Percentiles rank a stretch among this genome's conserved stretches.
Conservation (phyloP, 1,140 invertebrate species). For the Aphelenchoides besseyi region DNA sequence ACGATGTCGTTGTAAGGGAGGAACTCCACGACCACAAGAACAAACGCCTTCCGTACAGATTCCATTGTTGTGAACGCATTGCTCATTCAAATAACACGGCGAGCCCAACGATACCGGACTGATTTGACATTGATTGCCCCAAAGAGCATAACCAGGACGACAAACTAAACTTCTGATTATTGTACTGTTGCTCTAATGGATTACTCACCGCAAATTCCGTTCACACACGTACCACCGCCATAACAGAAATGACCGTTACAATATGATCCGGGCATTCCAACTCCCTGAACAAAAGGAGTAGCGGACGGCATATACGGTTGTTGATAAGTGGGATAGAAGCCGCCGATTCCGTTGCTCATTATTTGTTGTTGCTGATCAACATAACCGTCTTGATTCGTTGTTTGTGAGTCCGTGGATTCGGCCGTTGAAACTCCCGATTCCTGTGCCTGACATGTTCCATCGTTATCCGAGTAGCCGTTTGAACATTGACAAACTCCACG, state of each 20-base stretch:
- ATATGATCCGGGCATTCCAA: not conserved
- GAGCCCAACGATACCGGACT: constrained; percentile 41
- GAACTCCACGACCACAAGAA: constrained; percentile 7
- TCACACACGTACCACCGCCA: constrained; percentile 30
- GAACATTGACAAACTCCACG: constrained; percentile 36
- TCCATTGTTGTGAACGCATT: constrained; percentile 44
- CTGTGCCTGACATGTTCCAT: constrained; percentile 28
- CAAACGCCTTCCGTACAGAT: constrained; percentile 49
- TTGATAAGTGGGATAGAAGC: constrained; percentile 3
- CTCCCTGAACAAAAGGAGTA: not conserved
- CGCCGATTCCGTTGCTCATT: constrained; percentile 10
- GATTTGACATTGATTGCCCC: constrained; percentile 42
- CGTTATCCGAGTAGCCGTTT: constrained; percentile 27
- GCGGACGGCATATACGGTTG: not conserved
- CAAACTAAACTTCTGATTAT: too few species aligned
- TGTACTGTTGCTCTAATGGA: too few species aligned
- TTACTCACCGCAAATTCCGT: constrained; percentile 39
- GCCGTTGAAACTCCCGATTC: not conserved
- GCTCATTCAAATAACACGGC: constrained; percentile 50
- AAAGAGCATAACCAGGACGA: constrained; percentile 47
- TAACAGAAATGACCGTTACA: constrained; percentile 32
- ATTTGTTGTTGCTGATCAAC: constrained; percentile 13
- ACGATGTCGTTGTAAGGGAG: constrained; percentile 17
- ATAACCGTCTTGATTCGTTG: not conserved
- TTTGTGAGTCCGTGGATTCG: constrained; percentile 15